These are phyloP conservation scores for Drosophila sp. DNA, from an alignment of 1,140 invertebrate genomes.

Conservation along the genomic window DNA sequence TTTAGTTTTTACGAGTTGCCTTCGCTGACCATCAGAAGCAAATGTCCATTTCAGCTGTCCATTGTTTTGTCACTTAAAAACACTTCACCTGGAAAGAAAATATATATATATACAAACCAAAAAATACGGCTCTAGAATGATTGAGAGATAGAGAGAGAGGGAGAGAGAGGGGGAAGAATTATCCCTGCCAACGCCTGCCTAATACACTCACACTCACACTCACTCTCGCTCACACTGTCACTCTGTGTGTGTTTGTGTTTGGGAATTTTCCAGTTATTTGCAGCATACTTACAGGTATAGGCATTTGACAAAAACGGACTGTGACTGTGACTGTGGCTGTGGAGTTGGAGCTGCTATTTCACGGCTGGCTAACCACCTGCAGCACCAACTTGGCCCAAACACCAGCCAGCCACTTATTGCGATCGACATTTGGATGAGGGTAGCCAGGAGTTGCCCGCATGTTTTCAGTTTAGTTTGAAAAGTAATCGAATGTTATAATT, in stretches of 20 bases:
- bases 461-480: slow-evolving; percentile 67
- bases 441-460: slow-evolving; percentile 2
- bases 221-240: not conserved
- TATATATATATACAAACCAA: slow-evolving; percentile 7
- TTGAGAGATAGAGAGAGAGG: slow-evolving; percentile 10
- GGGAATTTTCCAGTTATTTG: slow-evolving; percentile 44
- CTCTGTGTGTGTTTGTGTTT: not conserved
- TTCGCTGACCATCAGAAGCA: slow-evolving; percentile 13
- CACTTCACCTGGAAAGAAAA: slow-evolving; percentile 25
- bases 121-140: slow-evolving; percentile 1
- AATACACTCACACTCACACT: not conserved
- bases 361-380: slow-evolving; percentile 33
- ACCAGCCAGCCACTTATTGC: slow-evolving; percentile 50
- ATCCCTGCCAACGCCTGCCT: slow-evolving; percentile 38
- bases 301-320: slow-evolving; percentile 59
- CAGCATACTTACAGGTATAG: slow-evolving; percentile 69
- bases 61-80: slow-evolving; percentile 71
- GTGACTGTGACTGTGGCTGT: slow-evolving; percentile 10
- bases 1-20: slow-evolving; percentile 1
- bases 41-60: slow-evolving; percentile 57
- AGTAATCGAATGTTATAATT: slow-evolving; percentile 83
- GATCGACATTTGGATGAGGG: not conserved
- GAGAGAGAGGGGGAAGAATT: slow-evolving; percentile 39
- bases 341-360: slow-evolving; percentile 31
- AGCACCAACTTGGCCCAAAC: slow-evolving; percentile 21